phyloP scores from a whole-genome alignment of 2,888 invertebrate genomes.

The Stramonita haemastoma region DNA sequence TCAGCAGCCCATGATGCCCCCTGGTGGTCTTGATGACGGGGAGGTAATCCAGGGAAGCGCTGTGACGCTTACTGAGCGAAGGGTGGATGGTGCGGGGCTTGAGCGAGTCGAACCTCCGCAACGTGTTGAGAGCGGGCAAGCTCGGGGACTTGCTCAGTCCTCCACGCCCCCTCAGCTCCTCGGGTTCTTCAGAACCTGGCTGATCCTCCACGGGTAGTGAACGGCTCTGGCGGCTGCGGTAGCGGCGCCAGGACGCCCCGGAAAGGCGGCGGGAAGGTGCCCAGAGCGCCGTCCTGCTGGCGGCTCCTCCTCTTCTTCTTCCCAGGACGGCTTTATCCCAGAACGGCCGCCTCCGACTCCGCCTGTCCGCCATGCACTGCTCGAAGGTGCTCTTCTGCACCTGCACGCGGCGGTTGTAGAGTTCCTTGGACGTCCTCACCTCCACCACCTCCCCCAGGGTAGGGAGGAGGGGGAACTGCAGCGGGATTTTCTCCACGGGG shows the following conservation, averaged over 20 bases:
- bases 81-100: constrained; percentile 20
- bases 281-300: background rate
- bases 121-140: constrained; percentile 35
- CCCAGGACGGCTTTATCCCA: constrained; percentile 39
- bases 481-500: constrained; percentile 38
- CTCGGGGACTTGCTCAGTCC: background rate
- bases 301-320: background rate
- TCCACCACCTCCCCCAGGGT: background rate
- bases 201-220: background rate
- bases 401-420: constrained; percentile 24
- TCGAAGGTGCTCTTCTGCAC: constrained; percentile 29
- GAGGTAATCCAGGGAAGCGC: constrained; percentile 38
- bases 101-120: background rate
- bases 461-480: constrained; percentile 9
- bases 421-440: constrained; percentile 27
- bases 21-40: constrained; percentile 27
- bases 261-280: background rate
- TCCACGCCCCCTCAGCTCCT: background rate
- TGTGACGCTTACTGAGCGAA: constrained; percentile 30
- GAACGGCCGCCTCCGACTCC: constrained; percentile 23
- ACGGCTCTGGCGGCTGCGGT: background rate
- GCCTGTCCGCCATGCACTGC: constrained; percentile 20
- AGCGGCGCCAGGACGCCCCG: background rate
- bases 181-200: background rate
- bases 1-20: constrained; percentile 10